phyloP scores from a whole-genome alignment of 2,888 invertebrate genomes.

The Andrena camellia region DNA sequence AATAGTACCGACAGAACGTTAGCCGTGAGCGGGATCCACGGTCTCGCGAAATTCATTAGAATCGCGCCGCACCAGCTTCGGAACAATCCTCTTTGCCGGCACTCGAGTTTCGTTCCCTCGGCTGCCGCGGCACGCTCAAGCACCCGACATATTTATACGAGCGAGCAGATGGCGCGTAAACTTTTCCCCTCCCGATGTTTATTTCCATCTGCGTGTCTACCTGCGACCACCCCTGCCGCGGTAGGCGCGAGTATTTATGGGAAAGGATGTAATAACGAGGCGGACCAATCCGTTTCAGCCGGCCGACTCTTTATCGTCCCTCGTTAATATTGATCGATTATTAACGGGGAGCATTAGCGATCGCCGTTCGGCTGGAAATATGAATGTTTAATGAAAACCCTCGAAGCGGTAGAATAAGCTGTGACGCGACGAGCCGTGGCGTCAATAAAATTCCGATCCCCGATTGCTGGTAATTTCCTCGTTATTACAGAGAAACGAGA shows the following conservation, averaged over 20 bases:
- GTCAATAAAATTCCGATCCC: conserved; percentile 17
- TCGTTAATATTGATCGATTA: conserved; percentile 36
- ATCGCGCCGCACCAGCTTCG: conserved; percentile 8
- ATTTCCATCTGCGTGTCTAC: conserved; percentile 23
- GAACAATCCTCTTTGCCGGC: conserved; percentile 21
- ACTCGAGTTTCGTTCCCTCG: conserved; percentile 11
- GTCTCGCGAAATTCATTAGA: conserved; percentile 41
- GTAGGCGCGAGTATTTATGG: conserved; percentile 12
- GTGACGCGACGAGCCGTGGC: background rate
- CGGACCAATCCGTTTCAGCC: background rate
- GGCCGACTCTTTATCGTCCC: background rate
- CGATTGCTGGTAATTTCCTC: conserved; percentile 5
- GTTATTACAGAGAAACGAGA: background rate
- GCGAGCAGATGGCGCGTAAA: conserved; percentile 44
- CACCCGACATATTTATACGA: conserved; percentile 32
- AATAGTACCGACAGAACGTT: background rate
- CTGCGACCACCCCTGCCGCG: background rate
- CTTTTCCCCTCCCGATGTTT: conserved; percentile 31
- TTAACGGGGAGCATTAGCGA: conserved; percentile 6
- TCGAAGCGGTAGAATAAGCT: background rate
- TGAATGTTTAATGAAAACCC: conserved; percentile 45
- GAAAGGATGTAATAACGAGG: conserved; percentile 8
- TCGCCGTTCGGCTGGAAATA: background rate
- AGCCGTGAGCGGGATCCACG: conserved; percentile 14
- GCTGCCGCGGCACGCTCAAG: conserved; percentile 6